Evolutionary conservation across 2,797 vertebrate species (phyloP), one percentile per base, ranked within the genome.

Genomic region (Myotis vivesi): DNA sequence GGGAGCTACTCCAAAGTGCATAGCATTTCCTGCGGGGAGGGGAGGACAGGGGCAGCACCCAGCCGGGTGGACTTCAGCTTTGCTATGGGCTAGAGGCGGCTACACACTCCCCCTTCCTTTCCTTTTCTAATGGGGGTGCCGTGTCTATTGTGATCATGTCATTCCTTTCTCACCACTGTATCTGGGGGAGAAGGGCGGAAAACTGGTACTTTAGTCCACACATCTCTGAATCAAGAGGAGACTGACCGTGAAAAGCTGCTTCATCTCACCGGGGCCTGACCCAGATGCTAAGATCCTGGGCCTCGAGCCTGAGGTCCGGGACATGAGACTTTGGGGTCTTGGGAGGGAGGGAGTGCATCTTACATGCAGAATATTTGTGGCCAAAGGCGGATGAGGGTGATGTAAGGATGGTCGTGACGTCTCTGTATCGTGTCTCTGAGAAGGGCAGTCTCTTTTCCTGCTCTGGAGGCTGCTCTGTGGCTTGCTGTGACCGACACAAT

Each of bases 31-130:
- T 36, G n/a, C 8, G 11, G 72, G 49, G 1, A 38, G 23, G 28
- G 49, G 23, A 11, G n/a, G n/a, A n/a, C 30, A 19, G 13, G 19
- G 19, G n/a, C 8, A 38, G 9, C 55, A 0, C 0, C 25, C 1
- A 3, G 3, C 66, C 69, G 22, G 64, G 41, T 83, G 13, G 12
- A 10, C 16, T 36, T 17, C 20, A 15, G 38, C 13, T 57, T 33
- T 55, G 36, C 28, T 23, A 0, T 20, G n/a, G 53, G 2, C 8
- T 1, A 10, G 17, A 20, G 30, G 17, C 33, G 8, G 19, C 33
- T 33, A 0, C 1, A 5, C 0, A 0, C n/a, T 38, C 20, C 44
- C 12, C 36, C 19, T 41, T 22, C 33, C 41, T 20, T 44, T 17
- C 53, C 7, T 7, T 49, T 64, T 49, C 13, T 19, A 57, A n/a